Percentiles rank a stretch among this genome's conserved stretches.
Evolutionary conservation across 2,888 invertebrate species (phyloP).

Genomic region (Agriopis leucophaearia): DNA sequence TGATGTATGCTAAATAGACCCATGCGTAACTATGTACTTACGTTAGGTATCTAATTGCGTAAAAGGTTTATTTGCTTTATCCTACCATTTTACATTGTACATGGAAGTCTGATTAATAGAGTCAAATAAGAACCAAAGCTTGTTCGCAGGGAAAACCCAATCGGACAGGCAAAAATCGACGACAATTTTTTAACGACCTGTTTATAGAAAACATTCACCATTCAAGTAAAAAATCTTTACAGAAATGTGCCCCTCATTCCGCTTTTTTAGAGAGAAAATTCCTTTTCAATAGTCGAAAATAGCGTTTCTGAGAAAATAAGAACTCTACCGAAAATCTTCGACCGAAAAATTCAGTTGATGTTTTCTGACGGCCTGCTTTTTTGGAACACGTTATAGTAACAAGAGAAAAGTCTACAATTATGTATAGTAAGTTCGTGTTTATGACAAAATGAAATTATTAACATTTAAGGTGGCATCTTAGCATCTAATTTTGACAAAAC

Average conservation of each 20-base stretch:
- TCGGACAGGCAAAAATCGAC: constrained; percentile 27
- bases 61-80: neutral
- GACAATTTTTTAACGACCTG: constrained; percentile 23
- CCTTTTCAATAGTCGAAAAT: constrained; percentile 29
- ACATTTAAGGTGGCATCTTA: too few species aligned
- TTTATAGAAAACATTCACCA: constrained; percentile 31
- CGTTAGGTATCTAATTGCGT: neutral
- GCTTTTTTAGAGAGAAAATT: constrained; percentile 28
- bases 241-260: constrained; percentile 27
- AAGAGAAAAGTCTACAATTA: neutral
- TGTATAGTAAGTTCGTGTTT: neutral
- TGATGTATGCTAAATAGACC: neutral
- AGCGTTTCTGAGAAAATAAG: constrained; percentile 19
- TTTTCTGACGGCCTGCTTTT: constrained; percentile 21
- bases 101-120: constrained; percentile 13
- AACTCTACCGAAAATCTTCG: constrained; percentile 18
- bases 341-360: constrained; percentile 23
- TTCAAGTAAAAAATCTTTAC: constrained; percentile 33
- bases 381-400: constrained; percentile 4
- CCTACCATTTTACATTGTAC: neutral
- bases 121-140: constrained; percentile 6
- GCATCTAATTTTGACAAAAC: too few species aligned
- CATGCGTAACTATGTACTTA: neutral
- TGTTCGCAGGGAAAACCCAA: constrained; percentile 11
- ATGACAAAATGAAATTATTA: neutral